Base-by-base conservation (phyloP, 1,140 invertebrate species). In the Eupristina koningsbergeri region DNA sequence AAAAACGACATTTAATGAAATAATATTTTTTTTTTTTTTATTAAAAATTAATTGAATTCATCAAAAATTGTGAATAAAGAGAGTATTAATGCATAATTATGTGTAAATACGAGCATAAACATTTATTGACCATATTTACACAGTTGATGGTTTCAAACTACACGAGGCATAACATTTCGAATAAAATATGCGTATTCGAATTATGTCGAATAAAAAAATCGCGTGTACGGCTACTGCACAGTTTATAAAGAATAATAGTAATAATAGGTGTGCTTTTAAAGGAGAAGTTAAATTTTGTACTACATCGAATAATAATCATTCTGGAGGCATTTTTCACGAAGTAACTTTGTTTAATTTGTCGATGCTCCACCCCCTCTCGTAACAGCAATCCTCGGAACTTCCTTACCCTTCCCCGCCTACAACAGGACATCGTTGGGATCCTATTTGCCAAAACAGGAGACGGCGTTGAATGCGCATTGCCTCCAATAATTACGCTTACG, bases 381-480 rank as follows among this genome's bases (percentile, higher is more conserved):
- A n/a, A n/a, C n/a, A n/a, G n/a, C n/a, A n/a, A n/a, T n/a, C n/a
- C n/a, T n/a, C n/a, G n/a, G n/a, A n/a, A n/a, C n/a, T n/a, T n/a
- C n/a, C n/a, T n/a, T n/a, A n/a, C n/a, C n/a, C n/a, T n/a, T n/a
- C n/a, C n/a, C n/a, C n/a, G n/a, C n/a, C n/a, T n/a, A n/a, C n/a
- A n/a, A n/a, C 39, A 13, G 34, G 9, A 7, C 45, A 5, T 26
- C 6, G 6, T 22, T 7, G 29, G n/a, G 26, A 41, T 15, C 69
- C 67, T 89, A 89, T 85, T 93, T 93, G 81, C 94, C 94, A 85
- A 95, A 95, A 87, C 94, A 95, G 63, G 94, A 94, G 45, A 95
- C 94, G 0, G 94, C 94, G 88, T 95, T 95, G 90, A 95, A 94
- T 50, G 94, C 94, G 86, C 94, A 95, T 84, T 94, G 94, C 85